Base-by-base conservation (phyloP, 2,888 invertebrate species). In the Nycteola revayana region DNA sequence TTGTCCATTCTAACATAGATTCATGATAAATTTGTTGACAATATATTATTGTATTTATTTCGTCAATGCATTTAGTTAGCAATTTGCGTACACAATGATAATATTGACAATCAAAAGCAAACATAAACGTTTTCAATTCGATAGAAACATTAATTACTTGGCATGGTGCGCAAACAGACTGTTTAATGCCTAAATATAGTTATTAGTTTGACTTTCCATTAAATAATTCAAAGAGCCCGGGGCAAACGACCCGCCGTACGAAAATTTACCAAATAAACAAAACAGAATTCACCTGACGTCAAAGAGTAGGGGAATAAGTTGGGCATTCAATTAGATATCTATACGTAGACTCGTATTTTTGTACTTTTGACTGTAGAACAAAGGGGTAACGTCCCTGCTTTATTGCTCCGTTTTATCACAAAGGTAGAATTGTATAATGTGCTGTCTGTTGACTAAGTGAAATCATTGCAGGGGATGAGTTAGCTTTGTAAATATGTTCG, bases 241-340 rank as follows among this genome's bases (percentile, higher is more conserved):
- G 40, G 34, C 32, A 32, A 28, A 10, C 36, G 32, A 34, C 55
- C 40, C 34, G 49, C 51, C 45, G 35, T 32, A 53, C 52, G 54
- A 60, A 60, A 52, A 56, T 59, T 57, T 23, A 55, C 53, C 50
- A 47, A 59, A 60, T 64, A 64, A 66, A 68, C 64, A 64, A 47
- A 49, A 53, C 36, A 38, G 30, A 14, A 5, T 14, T 44, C 47
- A 53, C 53, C 49, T 59, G 45, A 39, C 43, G 45, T 48, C 42
- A 54, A 41, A 38, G 34, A 33, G 32, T 36, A 29, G 25, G 35
- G 42, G 33, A 29, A 25, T 5, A 38, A 43, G 33, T 51, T 42
- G 33, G 31, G 24, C 32, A 57, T 52, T 54, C 49, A 60, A 61
- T 65, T 65, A 45, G 18, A 32, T 39, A 36, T 29, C 28, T 34